Evolutionary conservation across 1,140 invertebrate genomes (phyloP).

Genomic region (Drosophila kanapiae): DNA sequence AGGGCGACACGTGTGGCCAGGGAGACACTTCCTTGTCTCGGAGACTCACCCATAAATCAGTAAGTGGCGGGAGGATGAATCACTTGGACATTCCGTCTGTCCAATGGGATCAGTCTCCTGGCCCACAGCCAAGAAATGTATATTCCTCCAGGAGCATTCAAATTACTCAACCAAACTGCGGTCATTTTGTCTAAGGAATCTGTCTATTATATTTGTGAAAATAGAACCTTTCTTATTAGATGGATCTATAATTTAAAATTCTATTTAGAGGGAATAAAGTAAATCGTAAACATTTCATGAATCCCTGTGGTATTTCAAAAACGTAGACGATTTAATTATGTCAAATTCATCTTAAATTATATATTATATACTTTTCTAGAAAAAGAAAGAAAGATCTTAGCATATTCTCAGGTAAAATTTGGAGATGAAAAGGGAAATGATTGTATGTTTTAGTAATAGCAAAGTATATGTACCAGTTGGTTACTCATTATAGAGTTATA

Average conservation of each 20-base stretch:
- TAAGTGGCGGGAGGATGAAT: constrained; percentile 25
- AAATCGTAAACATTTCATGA: background rate
- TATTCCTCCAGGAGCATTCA: constrained; percentile 11
- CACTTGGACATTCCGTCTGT: constrained; percentile 15
- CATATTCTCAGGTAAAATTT: background rate
- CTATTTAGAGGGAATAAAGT: background rate
- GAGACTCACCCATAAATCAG: constrained; percentile 65
- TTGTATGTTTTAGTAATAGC: too few species aligned
- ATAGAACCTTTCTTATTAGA: background rate
- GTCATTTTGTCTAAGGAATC: too few species aligned
- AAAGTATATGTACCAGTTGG: too few species aligned
- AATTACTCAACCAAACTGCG: background rate
- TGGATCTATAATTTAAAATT: background rate
- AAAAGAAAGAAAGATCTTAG: too few species aligned
- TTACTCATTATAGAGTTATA: too few species aligned
- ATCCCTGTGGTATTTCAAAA: background rate
- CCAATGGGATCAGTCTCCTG: background rate
- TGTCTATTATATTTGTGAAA: background rate
- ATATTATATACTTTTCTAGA: background rate
- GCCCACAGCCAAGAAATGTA: constrained; percentile 10
- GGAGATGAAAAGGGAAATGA: too few species aligned
- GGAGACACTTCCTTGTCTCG: constrained; percentile 22
- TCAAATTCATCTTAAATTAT: background rate
- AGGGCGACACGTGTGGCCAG: constrained; percentile 62
- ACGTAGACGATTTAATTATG: background rate